These are phyloP conservation scores for Sternarchorhynchus goeldii DNA, from an alignment of 2,797 vertebrate genomes.

Conservation along the genomic window DNA sequence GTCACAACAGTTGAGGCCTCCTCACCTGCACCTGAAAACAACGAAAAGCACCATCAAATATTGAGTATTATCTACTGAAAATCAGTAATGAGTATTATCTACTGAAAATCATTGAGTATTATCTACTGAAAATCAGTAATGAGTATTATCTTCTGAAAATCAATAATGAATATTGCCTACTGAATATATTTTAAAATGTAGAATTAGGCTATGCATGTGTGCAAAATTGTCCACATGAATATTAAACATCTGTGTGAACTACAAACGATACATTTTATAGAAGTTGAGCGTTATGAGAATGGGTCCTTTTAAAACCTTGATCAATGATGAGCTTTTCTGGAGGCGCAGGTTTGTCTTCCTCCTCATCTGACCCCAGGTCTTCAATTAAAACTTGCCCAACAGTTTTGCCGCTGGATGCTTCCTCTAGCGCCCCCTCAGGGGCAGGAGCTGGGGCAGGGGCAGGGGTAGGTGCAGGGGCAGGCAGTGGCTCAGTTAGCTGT, in stretches of 20 bases:
- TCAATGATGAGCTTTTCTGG: conserved; percentile 52
- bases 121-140: not conserved
- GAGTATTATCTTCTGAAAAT: not conserved
- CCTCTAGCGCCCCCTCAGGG: conserved; percentile 11
- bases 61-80: too few species aligned
- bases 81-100: not conserved
- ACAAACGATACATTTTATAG: too few species aligned
- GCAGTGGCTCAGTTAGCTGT: conserved; percentile 15
- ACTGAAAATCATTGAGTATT: too few species aligned
- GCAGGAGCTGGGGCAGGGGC: not conserved
- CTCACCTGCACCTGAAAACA: conserved; percentile 71
- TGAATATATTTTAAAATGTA: too few species aligned
- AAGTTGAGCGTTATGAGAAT: not conserved
- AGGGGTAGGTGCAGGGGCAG: conserved; percentile 13
- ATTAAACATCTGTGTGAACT: too few species aligned
- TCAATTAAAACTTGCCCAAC: conserved; percentile 68
- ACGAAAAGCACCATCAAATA: not conserved
- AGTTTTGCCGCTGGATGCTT: conserved; percentile 45
- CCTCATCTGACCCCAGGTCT: conserved; percentile 69
- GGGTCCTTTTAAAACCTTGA: conserved; percentile 61
- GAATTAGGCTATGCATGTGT: too few species aligned
- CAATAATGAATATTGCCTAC: not conserved
- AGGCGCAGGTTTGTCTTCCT: conserved; percentile 49
- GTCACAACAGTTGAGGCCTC: conserved; percentile 48
- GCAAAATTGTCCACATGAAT: too few species aligned